Base-by-base conservation (phyloP, 1,140 invertebrate species). In the Lepidostoma basale region DNA sequence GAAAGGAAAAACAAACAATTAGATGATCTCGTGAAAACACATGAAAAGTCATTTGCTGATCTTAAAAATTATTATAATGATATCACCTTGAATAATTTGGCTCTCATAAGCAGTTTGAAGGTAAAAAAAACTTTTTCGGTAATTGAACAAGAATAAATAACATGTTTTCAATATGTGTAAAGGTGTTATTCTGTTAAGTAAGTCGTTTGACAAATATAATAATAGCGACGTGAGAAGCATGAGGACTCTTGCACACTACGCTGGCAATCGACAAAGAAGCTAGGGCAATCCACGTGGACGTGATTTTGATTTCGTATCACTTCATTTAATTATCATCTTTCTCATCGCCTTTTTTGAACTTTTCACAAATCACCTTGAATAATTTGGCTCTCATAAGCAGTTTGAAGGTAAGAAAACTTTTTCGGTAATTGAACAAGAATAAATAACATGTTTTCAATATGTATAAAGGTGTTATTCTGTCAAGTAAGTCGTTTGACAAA, bases 21-120 rank as follows among this genome's bases (percentile, higher is more conserved):
- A 12, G 87, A 88, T 12, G 88, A 89, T 16, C 77, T 97, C 52
- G 92, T 93, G 68, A 88, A 88, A 67, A 89, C 91, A 73, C 94
- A 97, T 76, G 92, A 95, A 67, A 88, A 89, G 74, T 89, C 92
- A 0, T 94, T 96, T 76, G 85, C 87, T 42, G 92, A 96, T 76
- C 90, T 97, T 76, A 97, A 96, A 79, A 92, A 92, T 77, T 97
- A 96, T 82, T 98, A 96, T 74, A 96, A 96, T 75, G 93, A 97
- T 73, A 95, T 97, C 39, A 95, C 93, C 0, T 78, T 95, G 0
- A 97, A 97, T 77, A 97, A 97, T 79, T 83, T 97, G 64, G 91
- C 80, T 78, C 79, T 95, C 6, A 95, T 95, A 26, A 88, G 89
- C 69, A 91, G 87, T 74, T 80, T 95, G 30, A 94, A 73, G 60